These are phyloP conservation scores for Dryobotodes eremita DNA, from an alignment of 2,888 invertebrate genomes.

Conservation along the genomic window DNA sequence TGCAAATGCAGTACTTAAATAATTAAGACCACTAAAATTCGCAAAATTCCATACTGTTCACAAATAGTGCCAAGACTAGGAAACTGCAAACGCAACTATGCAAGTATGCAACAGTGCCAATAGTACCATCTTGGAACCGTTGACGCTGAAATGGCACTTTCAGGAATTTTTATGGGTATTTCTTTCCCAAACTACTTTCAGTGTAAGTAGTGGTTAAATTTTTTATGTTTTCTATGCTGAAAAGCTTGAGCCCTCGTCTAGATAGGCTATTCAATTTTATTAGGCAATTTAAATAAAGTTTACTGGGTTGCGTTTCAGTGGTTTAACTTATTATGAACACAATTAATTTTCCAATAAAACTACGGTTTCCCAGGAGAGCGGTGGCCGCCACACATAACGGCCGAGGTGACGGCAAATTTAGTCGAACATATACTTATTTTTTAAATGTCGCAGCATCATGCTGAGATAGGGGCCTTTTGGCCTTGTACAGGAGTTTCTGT, in stretches of 20 bases:
- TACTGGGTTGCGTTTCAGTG: neutral
- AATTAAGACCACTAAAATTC: neutral
- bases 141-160: slow-evolving; percentile 50
- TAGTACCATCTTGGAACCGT: slow-evolving; percentile 46
- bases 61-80: slow-evolving; percentile 30
- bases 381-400: too few relatives aligned
- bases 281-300: neutral
- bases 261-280: slow-evolving; percentile 8
- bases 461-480: too few relatives aligned
- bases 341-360: too few relatives aligned
- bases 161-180: slow-evolving; percentile 38
- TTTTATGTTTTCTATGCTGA: slow-evolving; percentile 25
- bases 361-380: too few relatives aligned
- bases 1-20: neutral
- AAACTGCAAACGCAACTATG: slow-evolving; percentile 31
- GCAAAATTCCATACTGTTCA: slow-evolving; percentile 10
- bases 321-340: neutral
- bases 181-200: slow-evolving; percentile 9
- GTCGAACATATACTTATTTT: too few relatives aligned
- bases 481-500: too few relatives aligned
- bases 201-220: slow-evolving; percentile 10
- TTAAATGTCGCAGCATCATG: too few relatives aligned
- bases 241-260: neutral
- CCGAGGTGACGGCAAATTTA: too few relatives aligned
- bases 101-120: slow-evolving; percentile 22